Percentiles rank a stretch among this genome's conserved stretches.
Conservation (phyloP, 2,113 vertebrate genomes). For the Hucho hucho region DNA sequence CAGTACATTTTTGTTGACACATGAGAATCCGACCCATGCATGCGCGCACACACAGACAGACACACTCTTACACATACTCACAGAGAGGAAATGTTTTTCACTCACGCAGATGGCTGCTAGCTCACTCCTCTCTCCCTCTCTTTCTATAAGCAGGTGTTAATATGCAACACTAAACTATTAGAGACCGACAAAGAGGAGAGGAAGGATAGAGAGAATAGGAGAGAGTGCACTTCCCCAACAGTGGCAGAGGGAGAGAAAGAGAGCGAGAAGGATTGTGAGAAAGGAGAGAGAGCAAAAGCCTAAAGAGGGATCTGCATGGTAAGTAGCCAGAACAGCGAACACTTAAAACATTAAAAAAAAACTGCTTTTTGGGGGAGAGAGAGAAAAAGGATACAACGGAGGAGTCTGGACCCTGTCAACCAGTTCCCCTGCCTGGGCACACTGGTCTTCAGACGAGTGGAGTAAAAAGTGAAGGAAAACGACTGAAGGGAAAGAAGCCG, state of each 20-base stretch:
- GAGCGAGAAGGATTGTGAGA: constrained; percentile 23
- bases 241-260: constrained; percentile 13
- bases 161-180: constrained; percentile 70
- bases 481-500: constrained; percentile 45
- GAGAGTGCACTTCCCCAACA: constrained; percentile 30
- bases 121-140: constrained; percentile 32
- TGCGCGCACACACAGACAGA: constrained; percentile 5
- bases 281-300: constrained; percentile 40
- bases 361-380: constrained; percentile 42
- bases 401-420: constrained; percentile 10
- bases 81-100: constrained; percentile 41
- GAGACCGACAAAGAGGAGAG: constrained; percentile 45
- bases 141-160: constrained; percentile 66
- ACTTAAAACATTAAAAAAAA: constrained; percentile 28
- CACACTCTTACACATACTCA: constrained; percentile 20
- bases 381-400: constrained; percentile 21
- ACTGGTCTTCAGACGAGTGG: constrained; percentile 2
- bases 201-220: constrained; percentile 32
- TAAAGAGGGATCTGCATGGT: constrained; percentile 66
- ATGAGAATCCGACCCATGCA: constrained; percentile 27
- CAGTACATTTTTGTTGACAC: constrained; percentile 47
- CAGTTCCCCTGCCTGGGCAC: constrained; percentile 21
- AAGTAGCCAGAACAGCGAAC: constrained; percentile 57
- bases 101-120: constrained; percentile 26
- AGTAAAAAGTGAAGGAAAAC: constrained; percentile 8